These are phyloP conservation scores for Sigmodon hispidus DNA, from an alignment of 2,113 vertebrate genomes.

Conservation along the genomic window DNA sequence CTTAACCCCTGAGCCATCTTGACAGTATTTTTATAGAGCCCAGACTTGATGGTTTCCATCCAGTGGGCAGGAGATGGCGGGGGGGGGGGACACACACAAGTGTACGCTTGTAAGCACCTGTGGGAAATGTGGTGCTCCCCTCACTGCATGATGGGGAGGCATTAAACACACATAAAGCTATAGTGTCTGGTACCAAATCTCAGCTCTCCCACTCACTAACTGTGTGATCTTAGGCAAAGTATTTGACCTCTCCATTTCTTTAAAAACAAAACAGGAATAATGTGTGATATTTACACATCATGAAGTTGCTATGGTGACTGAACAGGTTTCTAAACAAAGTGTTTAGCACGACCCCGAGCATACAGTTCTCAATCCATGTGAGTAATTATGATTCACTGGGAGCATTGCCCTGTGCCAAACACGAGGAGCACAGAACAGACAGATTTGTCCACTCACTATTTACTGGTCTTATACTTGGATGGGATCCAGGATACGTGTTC, in stretches of 20 bases:
- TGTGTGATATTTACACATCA: background rate
- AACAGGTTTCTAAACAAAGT: background rate
- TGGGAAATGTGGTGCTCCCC: background rate
- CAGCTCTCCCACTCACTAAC: background rate
- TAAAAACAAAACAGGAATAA: background rate
- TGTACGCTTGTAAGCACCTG: background rate
- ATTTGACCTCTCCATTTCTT: background rate
- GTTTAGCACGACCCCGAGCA: background rate
- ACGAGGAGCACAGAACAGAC: background rate
- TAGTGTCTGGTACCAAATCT: background rate
- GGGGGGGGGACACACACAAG: background rate
- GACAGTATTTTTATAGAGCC: background rate
- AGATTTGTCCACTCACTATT: background rate
- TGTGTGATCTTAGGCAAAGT: background rate
- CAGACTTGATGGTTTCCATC: background rate
- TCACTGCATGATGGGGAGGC: no score
- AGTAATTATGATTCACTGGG: background rate
- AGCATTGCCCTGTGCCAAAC: background rate
- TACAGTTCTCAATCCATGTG: background rate
- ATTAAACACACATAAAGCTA: background rate
- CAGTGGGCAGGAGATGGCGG: background rate
- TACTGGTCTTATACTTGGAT: background rate
- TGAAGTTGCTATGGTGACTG: background rate
- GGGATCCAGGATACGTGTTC: background rate
- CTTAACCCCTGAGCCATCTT: no score